Percentiles rank a stretch among this genome's conserved stretches.
Conservation (phyloP, 2,888 invertebrate genomes). For the Stenurella melanura region DNA sequence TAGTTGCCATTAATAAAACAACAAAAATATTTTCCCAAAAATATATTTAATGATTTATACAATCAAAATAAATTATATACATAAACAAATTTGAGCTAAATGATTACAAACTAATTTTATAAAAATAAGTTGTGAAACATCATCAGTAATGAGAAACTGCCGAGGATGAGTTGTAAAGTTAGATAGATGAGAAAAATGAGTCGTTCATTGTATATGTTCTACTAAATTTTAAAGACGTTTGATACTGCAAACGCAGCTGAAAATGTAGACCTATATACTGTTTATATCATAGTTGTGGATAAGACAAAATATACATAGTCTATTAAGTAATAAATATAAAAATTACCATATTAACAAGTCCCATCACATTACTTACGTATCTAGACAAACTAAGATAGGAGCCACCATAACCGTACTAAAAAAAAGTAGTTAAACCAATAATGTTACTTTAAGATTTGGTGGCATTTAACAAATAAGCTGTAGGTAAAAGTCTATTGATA, state of each 20-base stretch:
- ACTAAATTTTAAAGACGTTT: background rate
- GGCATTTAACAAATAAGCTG: background rate
- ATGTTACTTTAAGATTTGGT: constrained; percentile 3
- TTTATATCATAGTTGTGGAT: background rate
- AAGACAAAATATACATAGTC: background rate
- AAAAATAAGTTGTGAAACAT: constrained; percentile 27
- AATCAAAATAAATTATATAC: constrained; percentile 49
- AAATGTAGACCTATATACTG: background rate
- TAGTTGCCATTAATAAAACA: background rate
- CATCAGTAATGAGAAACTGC: background rate
- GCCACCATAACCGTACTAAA: background rate
- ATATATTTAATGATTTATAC: constrained; percentile 41
- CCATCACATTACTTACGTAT: constrained; percentile 4
- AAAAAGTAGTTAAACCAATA: background rate
- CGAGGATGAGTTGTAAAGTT: background rate
- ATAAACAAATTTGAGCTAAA: constrained; percentile 42
- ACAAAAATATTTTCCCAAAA: constrained; percentile 33
- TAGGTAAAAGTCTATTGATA: background rate
- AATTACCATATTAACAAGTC: background rate
- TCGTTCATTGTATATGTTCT: background rate
- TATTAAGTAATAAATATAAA: constrained; percentile 7
- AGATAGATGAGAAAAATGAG: too few species aligned
- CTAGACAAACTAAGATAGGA: background rate
- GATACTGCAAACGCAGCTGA: background rate
- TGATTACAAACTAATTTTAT: background rate